A percentile compares a stretch with the other conserved stretches of the same genome.
These are phyloP conservation scores for Drosophila leontia DNA, from an alignment of 1,140 invertebrate genomes.

Conservation along the genomic window DNA sequence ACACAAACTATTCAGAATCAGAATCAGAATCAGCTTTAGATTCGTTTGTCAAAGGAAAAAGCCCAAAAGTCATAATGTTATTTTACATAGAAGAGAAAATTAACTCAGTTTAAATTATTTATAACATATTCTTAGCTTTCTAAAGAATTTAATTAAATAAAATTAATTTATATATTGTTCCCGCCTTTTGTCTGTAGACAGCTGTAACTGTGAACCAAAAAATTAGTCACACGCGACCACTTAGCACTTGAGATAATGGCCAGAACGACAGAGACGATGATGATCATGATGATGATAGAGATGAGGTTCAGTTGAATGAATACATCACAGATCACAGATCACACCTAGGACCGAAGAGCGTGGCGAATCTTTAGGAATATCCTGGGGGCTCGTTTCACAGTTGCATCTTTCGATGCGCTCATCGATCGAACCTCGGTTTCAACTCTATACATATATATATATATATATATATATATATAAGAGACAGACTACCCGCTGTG, in stretches of 20 bases:
- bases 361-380: conserved; percentile 13
- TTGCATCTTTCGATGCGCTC: conserved; percentile 53
- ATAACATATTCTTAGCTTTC: too few relatives aligned
- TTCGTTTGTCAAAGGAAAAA: not conserved
- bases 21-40: conserved; percentile 4
- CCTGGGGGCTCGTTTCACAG: conserved; percentile 13
- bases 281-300: not conserved
- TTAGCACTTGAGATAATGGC: conserved; percentile 67
- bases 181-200: conserved; percentile 23
- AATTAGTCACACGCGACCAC: conserved; percentile 79
- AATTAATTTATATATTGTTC: not conserved
- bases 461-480: not conserved
- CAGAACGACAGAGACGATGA: conserved; percentile 18
- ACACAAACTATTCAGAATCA: conserved; percentile 25
- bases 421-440: conserved; percentile 43
- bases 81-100: not conserved
- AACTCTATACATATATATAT: not conserved
- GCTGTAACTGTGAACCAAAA: conserved; percentile 54
- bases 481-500: conserved; percentile 64
- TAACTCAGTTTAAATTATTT: too few relatives aligned
- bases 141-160: too few relatives aligned
- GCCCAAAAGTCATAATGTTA: not conserved
- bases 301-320: conserved; percentile 52
- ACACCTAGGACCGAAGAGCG: conserved; percentile 17
- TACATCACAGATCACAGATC: conserved; percentile 57